These are phyloP conservation scores for Dicyrtoma fusca DNA, from an alignment of 2,888 invertebrate genomes.

Conservation along the genomic window DNA sequence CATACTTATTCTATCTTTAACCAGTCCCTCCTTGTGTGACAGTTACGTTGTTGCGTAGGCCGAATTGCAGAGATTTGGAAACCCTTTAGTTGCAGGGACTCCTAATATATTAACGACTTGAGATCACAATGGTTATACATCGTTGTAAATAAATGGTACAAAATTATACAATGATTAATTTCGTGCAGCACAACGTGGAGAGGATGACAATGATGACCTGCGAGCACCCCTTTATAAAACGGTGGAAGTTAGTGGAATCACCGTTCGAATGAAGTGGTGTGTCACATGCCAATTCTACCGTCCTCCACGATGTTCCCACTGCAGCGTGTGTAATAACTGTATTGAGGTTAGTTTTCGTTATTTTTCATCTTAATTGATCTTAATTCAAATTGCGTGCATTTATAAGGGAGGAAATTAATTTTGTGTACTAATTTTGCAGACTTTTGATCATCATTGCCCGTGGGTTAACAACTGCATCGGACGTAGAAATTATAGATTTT, in stretches of 20 bases:
- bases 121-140: no score
- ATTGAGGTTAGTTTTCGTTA: constrained; percentile 74
- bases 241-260: constrained; percentile 97
- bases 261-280: constrained; percentile 99
- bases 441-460: constrained; percentile 99
- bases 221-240: constrained; percentile 94
- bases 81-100: no score
- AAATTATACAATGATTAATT: no score
- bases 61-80: no score
- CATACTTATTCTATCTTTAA: no score
- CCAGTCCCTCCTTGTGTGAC: no score
- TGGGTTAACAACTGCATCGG: constrained; percentile 99
- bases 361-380: constrained; percentile 26
- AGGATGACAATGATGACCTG: constrained; percentile 96
- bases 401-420: no score
- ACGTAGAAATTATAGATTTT: constrained; percentile 95
- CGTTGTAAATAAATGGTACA: no score
- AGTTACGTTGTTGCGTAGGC: no score
- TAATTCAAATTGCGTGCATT: background rate
- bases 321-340: constrained; percentile 98
- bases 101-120: no score
- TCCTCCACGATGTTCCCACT: constrained; percentile 97
- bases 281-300: constrained; percentile 99
- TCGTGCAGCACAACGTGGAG: constrained; percentile 85
- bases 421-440: constrained; percentile 65